A percentile compares a stretch with the other conserved stretches of the same genome.
Conservation (phyloP, 2,797 vertebrate species). For the Lithobates pipiens region DNA sequence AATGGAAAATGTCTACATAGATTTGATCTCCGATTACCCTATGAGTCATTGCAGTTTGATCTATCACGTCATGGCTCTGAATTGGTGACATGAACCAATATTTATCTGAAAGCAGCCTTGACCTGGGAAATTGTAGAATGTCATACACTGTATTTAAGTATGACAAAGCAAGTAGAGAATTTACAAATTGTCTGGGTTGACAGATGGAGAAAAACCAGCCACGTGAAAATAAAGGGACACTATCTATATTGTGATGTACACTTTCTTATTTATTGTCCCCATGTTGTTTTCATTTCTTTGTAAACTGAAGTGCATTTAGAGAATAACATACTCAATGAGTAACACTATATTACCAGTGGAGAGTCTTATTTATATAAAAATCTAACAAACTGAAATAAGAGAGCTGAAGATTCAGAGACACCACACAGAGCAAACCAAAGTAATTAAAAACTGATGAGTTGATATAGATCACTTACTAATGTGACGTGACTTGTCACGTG, state of each 20-base stretch:
- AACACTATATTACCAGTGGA: neutral
- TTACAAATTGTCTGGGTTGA: conserved; percentile 37
- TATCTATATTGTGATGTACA: neutral
- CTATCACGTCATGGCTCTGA: conserved; percentile 26
- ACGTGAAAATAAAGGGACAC: conserved; percentile 5
- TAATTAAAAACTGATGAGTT: no score
- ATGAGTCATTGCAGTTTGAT: conserved; percentile 27
- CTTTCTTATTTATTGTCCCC: neutral
- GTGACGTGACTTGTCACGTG: no score
- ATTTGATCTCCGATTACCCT: conserved; percentile 36
- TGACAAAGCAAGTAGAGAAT: conserved; percentile 32
- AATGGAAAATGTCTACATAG: conserved; percentile 20
- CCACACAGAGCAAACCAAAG: no score
- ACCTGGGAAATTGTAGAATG: conserved; percentile 39
- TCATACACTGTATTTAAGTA: conserved; percentile 31
- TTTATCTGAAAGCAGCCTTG: conserved; percentile 37
- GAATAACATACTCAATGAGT: neutral
- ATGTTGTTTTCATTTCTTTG: neutral
- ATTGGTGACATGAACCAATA: conserved; percentile 19
- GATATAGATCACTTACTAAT: no score
- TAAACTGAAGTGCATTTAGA: neutral
- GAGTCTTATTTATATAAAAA: no score
- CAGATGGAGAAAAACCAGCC: conserved; percentile 25
- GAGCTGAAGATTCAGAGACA: no score
- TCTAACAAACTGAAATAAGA: no score